Conservation (phyloP, 92 coral and sea anemone genomes). For the Porites divaricata region DNA sequence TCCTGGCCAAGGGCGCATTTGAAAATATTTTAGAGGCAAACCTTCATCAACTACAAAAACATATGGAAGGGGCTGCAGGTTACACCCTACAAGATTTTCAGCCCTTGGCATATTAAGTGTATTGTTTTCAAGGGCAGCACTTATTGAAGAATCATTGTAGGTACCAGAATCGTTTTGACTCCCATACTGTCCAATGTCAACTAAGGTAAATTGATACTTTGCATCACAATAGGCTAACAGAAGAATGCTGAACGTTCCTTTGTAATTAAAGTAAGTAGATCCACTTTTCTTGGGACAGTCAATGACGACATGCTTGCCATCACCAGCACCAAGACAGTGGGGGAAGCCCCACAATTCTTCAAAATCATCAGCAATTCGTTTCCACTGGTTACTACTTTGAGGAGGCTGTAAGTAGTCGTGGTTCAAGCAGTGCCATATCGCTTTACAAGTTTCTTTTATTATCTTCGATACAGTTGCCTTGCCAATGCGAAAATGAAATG, state of each 20-base stretch:
- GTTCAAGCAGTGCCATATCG: conserved; percentile 37
- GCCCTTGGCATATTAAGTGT: conserved; percentile 40
- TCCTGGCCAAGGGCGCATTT: conserved; percentile 58
- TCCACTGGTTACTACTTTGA: conserved; percentile 24
- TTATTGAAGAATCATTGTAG: conserved; percentile 27
- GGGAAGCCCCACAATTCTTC: conserved; percentile 44
- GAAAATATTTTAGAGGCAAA: no score
- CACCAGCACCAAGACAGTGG: no score
- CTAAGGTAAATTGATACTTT: conserved; percentile 55
- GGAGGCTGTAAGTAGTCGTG: conserved; percentile 31
- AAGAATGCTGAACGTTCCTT: conserved; percentile 62
- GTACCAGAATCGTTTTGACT: conserved; percentile 49
- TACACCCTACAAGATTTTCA: conserved; percentile 6
- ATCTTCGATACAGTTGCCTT: no score
- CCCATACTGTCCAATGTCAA: conserved; percentile 66
- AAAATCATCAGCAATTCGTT: conserved; percentile 43
- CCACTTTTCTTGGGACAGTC: conserved; percentile 52
- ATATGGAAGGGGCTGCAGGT: no score
- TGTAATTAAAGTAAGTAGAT: conserved; percentile 53
- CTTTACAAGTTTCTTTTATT: conserved; percentile 50
- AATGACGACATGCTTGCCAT: no score
- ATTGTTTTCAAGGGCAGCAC: conserved; percentile 48
- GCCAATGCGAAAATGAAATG: no score
- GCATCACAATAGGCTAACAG: conserved; percentile 60
- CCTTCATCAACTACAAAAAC: conserved; percentile 17